phyloP scores from a whole-genome alignment of 2,888 invertebrate genomes.

The Nomada hirtipes region DNA sequence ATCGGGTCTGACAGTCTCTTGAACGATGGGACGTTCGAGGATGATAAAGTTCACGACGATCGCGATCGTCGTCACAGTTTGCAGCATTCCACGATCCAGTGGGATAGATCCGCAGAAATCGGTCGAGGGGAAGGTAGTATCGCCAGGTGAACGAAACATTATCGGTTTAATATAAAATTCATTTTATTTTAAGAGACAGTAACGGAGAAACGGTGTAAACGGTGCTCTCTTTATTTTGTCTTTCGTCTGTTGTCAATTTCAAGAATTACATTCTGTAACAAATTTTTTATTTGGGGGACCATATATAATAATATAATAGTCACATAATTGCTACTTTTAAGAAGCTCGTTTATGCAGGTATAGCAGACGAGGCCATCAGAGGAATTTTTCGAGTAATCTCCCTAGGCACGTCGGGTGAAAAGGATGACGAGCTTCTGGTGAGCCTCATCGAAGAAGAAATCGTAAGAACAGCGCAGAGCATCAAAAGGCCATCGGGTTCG shows the following conservation, averaged over 20 bases:
- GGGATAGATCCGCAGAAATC: conserved; percentile 23
- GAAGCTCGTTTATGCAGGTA: conserved; percentile 32
- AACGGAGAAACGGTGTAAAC: not conserved
- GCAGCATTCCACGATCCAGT: conserved; percentile 36
- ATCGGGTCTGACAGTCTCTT: conserved; percentile 60
- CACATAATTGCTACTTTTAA: no score
- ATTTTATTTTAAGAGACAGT: not conserved
- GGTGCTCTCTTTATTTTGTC: no score
- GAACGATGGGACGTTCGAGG: conserved; percentile 57
- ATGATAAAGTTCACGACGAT: conserved; percentile 64
- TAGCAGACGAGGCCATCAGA: conserved; percentile 49
- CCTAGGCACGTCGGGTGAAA: conserved; percentile 51
- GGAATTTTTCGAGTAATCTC: conserved; percentile 61
- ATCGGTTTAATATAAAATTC: not conserved
- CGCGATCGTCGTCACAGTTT: conserved; percentile 59
- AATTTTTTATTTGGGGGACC: no score
- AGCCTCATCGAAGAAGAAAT: conserved; percentile 70
- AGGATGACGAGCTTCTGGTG: conserved; percentile 71
- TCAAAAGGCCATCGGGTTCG: conserved; percentile 65
- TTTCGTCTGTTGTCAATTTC: no score
- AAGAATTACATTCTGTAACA: no score
- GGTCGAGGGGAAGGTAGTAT: conserved; percentile 25
- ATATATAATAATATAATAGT: no score
- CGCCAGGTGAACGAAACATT: conserved; percentile 59
- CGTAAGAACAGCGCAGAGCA: conserved; percentile 63